Evolutionary conservation across 2,797 vertebrate species (phyloP), one percentile per base, ranked within the genome.

Genomic region (Sciurus carolinensis): DNA sequence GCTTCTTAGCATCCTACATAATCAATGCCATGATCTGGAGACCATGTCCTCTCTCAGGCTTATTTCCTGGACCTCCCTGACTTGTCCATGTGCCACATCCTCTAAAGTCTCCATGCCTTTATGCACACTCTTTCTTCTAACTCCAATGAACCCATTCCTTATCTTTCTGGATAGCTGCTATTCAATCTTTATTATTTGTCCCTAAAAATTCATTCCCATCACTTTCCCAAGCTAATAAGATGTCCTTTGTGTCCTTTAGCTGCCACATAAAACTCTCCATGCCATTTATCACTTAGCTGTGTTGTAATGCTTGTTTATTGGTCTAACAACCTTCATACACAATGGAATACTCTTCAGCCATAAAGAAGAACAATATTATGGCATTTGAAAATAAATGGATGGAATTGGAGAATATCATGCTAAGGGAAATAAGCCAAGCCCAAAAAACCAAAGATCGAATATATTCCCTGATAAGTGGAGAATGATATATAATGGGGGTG

Each of bases 171-270:
- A 77, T 28, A 91, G 71, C 36, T 91, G 30, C 76, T 79, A 86
- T 71, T 96, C 77, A 66, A 39, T 77, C 36, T 94, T 83, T 69
- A 82, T 83, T 72, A 72, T 8, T 72, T 18, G 57, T 33, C 79
- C 54, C 11, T 91, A 7, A 11, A 7, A 11, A 42, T 33, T 71
- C 66, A 83, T 90, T 87, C 87, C 52, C 30, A 10, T 91, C 30
- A 91, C 62, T 2, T 72, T 87, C 72, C 26, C 26, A 79, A 83
- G 77, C 26, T 77, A 96, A 54, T n/a, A 77, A 82, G 64, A 69
- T 90, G 42, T 66, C 62, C 26, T 71, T 83, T 77, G 26, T 91
- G 71, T 59, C 36, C 12, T 75, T 67, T 52, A 88, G 30, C 79
- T 79, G 44, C 30, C 15, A 59, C 52, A 75, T 90, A 81, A 93